These are phyloP conservation scores for Notolepis coatsorum DNA, from an alignment of 2,797 vertebrate species.

Conservation along the genomic window DNA sequence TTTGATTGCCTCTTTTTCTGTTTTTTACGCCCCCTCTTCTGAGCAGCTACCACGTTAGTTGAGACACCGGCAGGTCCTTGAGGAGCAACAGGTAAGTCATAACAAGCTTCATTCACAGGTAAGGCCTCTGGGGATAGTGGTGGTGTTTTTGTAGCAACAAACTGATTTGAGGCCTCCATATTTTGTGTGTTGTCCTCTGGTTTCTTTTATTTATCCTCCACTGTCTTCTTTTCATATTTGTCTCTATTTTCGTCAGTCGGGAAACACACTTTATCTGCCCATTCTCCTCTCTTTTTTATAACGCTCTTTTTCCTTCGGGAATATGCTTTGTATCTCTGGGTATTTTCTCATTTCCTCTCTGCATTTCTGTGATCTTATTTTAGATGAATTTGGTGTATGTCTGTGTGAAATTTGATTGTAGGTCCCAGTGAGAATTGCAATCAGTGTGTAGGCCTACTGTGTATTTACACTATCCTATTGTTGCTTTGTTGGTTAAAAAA, in stretches of 20 bases:
- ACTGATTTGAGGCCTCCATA: background rate
- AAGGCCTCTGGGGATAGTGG: background rate
- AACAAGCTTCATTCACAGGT: too few species aligned
- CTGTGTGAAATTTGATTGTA: too few species aligned
- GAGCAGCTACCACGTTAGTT: background rate
- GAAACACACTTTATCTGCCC: background rate
- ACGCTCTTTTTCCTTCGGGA: background rate
- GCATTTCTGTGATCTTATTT: constrained; percentile 1
- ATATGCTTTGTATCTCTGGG: constrained; percentile 2
- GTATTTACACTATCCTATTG: too few species aligned
- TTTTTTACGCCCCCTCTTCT: constrained; percentile 9
- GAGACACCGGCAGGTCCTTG: background rate
- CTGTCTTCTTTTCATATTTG: too few species aligned
- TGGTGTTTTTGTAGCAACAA: background rate
- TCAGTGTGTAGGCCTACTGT: too few species aligned
- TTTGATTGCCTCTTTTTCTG: constrained; percentile 8
- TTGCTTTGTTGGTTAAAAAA: too few species aligned
- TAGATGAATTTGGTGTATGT: constrained; percentile 11
- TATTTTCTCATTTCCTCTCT: constrained; percentile 6
- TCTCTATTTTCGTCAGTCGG: background rate
- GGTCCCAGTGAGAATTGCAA: too few species aligned
- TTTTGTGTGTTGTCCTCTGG: background rate
- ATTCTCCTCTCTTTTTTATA: background rate
- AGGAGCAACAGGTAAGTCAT: too few species aligned
- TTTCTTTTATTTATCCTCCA: constrained; percentile 1